These are phyloP conservation scores for Magallana nippona DNA, from an alignment of 2,888 invertebrate genomes.

Conservation along the genomic window DNA sequence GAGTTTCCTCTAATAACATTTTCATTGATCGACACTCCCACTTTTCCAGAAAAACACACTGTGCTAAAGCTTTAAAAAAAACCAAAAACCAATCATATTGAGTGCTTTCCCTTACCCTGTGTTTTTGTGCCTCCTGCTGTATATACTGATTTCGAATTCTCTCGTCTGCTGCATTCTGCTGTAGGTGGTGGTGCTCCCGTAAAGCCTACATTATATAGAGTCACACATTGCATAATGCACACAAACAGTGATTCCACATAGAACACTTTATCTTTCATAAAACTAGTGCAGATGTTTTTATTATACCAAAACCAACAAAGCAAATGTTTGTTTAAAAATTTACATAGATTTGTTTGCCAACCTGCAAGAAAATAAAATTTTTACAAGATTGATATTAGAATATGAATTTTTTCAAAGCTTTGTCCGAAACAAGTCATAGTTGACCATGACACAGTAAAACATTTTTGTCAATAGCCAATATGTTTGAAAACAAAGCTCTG, in stretches of 20 bases:
- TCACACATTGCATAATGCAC: neutral
- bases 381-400: neutral
- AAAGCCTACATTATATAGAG: conserved; percentile 62
- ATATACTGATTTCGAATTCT: conserved; percentile 63
- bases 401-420: neutral
- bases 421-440: neutral
- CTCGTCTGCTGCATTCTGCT: conserved; percentile 60
- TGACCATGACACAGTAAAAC: neutral
- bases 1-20: no score
- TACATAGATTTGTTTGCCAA: conserved; percentile 20
- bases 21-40: no score
- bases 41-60: neutral
- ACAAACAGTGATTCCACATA: neutral
- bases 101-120: conserved; percentile 62
- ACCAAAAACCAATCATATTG: neutral
- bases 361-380: neutral
- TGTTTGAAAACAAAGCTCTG: conserved; percentile 16
- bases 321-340: neutral
- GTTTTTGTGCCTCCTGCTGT: conserved; percentile 68
- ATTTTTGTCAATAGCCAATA: neutral
- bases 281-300: neutral
- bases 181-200: conserved; percentile 60
- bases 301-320: neutral
- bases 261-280: neutral
- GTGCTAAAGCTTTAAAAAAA: neutral